Evolutionary conservation across 30 jellyfish, hydroid and myxozoan species (phyloP), one percentile per base, ranked within the genome.

Genomic region (Aurelia aurita complex sp. Pacific): DNA sequence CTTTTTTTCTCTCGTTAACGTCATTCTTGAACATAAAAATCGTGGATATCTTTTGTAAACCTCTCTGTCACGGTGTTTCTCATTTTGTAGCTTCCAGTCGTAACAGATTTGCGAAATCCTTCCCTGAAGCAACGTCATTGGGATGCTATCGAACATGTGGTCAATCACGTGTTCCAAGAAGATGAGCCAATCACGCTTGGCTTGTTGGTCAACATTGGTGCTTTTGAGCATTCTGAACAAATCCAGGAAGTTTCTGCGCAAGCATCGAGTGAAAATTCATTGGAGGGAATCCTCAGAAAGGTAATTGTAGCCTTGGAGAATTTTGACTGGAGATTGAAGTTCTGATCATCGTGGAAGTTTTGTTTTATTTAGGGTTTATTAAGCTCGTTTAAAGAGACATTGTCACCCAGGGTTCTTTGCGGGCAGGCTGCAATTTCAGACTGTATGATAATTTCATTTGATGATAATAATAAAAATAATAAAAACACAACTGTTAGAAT

Each of bases 251-350:
- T 95, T 12, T 85, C 99, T 2, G 92, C 97, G 17, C 99, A 95
- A 70, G 99, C 99, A 76, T 95, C 99, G 40, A 90, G 99, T 73
- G 99, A 95, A 74, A 91, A 97, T 3, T 95, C 99, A 1, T 84
- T 95, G 65, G 99, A 95, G 90, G 96, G 90, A 18, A 95, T 95
- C 12, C 95, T 95, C 52, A 95, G 87, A 74, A 95, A 95, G 98
- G 99, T 90, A 40, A 10, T 5, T 38, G 4, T 46, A 46, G 6
- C 57, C 0, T 46, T 7, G 29, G 35, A 14, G 42, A 11, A n/a
- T 63, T 0, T 9, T 46, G 6, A 6, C 29, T 23, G 57, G 8
- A 46, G 57, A 40, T 40, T 40, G 52, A 23, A 23, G 29, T 23
- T 23, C 29, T 23, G 0, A 23, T 23, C 29, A 23, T 23, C 29